Evolutionary conservation across 2,797 vertebrate species (phyloP), one percentile per base, ranked within the genome.

Genomic region (Xiphorhynchus erythropygius): DNA sequence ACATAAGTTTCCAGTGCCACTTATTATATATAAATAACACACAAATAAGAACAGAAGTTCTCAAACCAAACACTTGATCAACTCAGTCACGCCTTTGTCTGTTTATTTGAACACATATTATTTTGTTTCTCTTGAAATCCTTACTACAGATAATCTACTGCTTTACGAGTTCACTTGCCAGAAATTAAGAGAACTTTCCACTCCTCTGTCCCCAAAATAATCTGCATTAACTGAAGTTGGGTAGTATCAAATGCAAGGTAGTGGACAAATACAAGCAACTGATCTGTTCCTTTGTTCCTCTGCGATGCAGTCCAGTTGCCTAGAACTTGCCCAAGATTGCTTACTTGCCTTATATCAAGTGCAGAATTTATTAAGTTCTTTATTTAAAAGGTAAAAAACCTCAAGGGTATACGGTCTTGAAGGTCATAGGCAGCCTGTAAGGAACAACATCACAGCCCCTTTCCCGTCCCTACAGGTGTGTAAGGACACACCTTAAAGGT

Each of bases 51-150:
- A 94, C 81, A 84, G 44, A 80, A 77, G 59, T 92, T 93, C 47
- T 90, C 67, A 55, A 63, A 53, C 55, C 63, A 95, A 97, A 96
- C 93, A 96, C 90, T 95, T 80, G 92, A 97, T 97, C 95, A 96
- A 85, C 56, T 92, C 81, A 87, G 76, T 89, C 75, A 95, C 75
- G 50, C 59, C 87, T 89, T 93, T 91, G 93, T 95, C 92, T 94
- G 71, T 95, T 95, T 82, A 44, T 84, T 49, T 88, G 53, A 77
- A 67, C 90, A 71, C 42, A 25, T 5, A 84, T n/a, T 65, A 56
- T 33, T 64, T 68, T 53, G 35, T 39, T 81, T 42, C 49, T 87
- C 63, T 37, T 69, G n/a, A 55, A 47, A 69, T 64, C 41, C 78
- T 89, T 78, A 71, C 49, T 73, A 85, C 13, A 56, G 50, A 39